Evolutionary conservation across 2,888 invertebrate species (phyloP), one percentile per base, ranked within the genome.

Genomic region (Himalopsyche japonica): DNA sequence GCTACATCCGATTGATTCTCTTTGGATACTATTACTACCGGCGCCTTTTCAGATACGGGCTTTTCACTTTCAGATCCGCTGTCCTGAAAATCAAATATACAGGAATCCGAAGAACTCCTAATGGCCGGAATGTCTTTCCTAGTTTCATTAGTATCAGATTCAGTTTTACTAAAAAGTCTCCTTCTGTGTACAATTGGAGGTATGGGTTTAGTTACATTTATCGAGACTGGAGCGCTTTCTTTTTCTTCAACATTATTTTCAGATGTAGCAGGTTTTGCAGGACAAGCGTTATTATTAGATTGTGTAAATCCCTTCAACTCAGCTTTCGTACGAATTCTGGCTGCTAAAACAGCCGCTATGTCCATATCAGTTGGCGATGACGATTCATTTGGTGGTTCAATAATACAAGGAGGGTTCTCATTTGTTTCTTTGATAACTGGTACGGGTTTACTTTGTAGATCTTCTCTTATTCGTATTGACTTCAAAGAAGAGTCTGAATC

Each of bases 321-420:
- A 1, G 96, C 97, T 91, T 97, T 97, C 4, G 97, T 97, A 87
- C 97, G 93, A 88, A 97, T 97, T 88, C 97, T 93, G 15, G 96
- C 94, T 5, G 94, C 93, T 82, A 94, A 89, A 84, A 93, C 91
- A n/a, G 93, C 93, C 57, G 95, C 95, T 77, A 95, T 91, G 87
- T 92, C 93, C 84, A 90, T 91, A 89, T 92, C 92, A 30, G 91
- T 91, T 10, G 83, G 85, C 24, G 64, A 37, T n/a, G 78, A 4
- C n/a, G 32, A 79, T 48, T 77, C 80, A n/a, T 32, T 64, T 18
- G 57, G 27, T 15, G 77, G 24, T 8, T 84, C 82, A 32, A 85
- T 64, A 6, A 82, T 37, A 34, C 57, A 20, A 12, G 80, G 27
- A 6, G 47, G 49, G 37, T 86, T 82, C 10, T 78, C 81, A 37